phyloP scores from a whole-genome alignment of 2,797 vertebrate species.

The Garrulus glandarius region DNA sequence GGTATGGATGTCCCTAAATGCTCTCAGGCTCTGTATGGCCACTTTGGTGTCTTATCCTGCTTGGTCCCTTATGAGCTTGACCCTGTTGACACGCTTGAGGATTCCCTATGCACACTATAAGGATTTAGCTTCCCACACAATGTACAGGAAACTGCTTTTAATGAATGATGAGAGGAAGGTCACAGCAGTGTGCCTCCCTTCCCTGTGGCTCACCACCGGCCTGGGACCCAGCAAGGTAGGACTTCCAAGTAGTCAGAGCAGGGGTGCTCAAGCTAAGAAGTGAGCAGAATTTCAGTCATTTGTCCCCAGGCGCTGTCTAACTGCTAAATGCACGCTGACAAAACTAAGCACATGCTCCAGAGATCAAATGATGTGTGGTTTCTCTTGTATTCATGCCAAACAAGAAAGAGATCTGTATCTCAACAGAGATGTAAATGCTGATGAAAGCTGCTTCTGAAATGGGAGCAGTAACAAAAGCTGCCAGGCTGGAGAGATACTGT shows the following conservation, averaged over 20 bases:
- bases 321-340: not conserved
- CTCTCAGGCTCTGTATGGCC: not conserved
- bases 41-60: not conserved
- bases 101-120: not conserved
- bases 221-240: not conserved
- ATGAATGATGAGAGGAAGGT: not conserved
- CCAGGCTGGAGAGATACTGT: not conserved
- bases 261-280: not conserved
- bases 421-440: not conserved
- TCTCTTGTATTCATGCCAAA: not conserved
- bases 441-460: not conserved
- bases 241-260: not conserved
- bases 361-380: not conserved
- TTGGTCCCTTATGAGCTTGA: not conserved
- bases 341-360: not conserved
- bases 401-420: not conserved
- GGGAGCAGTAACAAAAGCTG: not conserved
- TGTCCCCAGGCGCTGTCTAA: not conserved
- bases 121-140: not conserved
- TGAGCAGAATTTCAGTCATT: not conserved
- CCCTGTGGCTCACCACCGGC: not conserved
- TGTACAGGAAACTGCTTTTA: not conserved
- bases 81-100: not conserved
- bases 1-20: rapidly evolving
- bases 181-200: not conserved